Base-by-base conservation (phyloP, 2,113 vertebrate genomes). In the Emydura subglobosa region DNA sequence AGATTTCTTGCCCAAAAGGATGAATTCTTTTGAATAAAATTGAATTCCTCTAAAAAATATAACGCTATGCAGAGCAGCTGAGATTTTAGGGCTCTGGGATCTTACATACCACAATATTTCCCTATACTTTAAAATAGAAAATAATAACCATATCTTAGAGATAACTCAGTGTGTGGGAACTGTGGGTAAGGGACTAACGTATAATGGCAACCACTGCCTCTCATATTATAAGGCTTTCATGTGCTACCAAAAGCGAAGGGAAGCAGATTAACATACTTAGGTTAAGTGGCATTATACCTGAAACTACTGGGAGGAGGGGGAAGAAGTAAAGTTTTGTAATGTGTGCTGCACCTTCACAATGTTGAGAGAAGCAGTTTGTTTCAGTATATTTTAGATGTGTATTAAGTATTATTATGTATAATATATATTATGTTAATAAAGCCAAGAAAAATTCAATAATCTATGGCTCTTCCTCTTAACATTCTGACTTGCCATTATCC, bases 201-300 rank as follows among this genome's bases (percentile, higher is more conserved):
- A 44, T 76, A 76, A 44, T 76, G 24, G 22, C 39, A 44, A 25
- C 42, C 42, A 42, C 10, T 47, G 74, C 42, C 42, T 76, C 42
- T 44, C 11, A 76, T 76, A 44, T 82, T 91, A 21, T 90, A 93
- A 94, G 92, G 91, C 90, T 94, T 95, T 94, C 93, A 55, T 49
- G 85, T 72, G 86, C 88, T 90, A 83, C 68, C 47, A 87, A 92
- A 44, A 78, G 24, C 47, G 39, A 93, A 83, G 80, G 93, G 95
- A 94, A 78, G 88, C 93, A 82, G 91, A 87, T 87, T 94, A 79
- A 82, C 89, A 84, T 86, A 83, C 68, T 90, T 80, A 95, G 96
- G 94, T 92, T 96, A 95, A 97, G 81, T 95, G 96, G 95, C 87
- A 90, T 86, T 55, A 25, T 85, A 92, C 93, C 92, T 88, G 68